Evolutionary conservation across 1,140 invertebrate species (phyloP).

Genomic region (Platyura marginata): DNA sequence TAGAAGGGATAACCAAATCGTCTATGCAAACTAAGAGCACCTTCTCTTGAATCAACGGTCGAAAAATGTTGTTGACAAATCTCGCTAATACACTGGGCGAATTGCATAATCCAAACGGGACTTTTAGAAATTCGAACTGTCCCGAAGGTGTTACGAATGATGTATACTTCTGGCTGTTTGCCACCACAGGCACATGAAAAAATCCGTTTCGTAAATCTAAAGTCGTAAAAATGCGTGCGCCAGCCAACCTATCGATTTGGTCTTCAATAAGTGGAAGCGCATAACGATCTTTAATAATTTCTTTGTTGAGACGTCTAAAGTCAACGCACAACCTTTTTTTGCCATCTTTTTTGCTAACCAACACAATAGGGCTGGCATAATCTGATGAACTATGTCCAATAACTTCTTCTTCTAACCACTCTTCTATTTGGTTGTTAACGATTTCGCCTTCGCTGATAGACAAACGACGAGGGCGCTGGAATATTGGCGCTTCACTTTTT

Average conservation of each 20-base stretch:
- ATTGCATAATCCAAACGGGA: slow-evolving; percentile 13
- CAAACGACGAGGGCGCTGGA: too few relatives aligned
- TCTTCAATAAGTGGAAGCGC: slow-evolving; percentile 17
- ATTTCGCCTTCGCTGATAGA: too few relatives aligned
- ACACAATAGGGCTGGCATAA: too few relatives aligned
- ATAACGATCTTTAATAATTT: slow-evolving; percentile 13
- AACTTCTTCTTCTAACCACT: too few relatives aligned
- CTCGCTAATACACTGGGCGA: slow-evolving; percentile 9
- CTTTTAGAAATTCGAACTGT: slow-evolving; percentile 2
- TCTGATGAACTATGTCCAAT: too few relatives aligned
- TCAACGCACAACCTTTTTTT: slow-evolving; percentile 28
- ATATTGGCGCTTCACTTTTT: too few relatives aligned
- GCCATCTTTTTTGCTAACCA: slow-evolving; percentile 29
- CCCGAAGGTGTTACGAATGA: slow-evolving; percentile 3
- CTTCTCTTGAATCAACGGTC: background rate
- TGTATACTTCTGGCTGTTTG: slow-evolving; percentile 1
- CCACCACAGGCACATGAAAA: slow-evolving; percentile 2
- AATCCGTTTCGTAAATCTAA: slow-evolving; percentile 3
- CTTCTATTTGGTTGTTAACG: too few relatives aligned
- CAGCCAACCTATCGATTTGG: slow-evolving; percentile 9
- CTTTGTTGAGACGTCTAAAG: slow-evolving; percentile 26
- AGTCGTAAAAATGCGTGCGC: slow-evolving; percentile 1
- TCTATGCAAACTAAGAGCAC: slow-evolving; percentile 5
- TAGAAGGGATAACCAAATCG: slow-evolving; percentile 6
- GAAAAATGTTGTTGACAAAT: background rate